Evolutionary conservation across 2,888 invertebrate species (phyloP).

Genomic region (Augochlorella aurata): DNA sequence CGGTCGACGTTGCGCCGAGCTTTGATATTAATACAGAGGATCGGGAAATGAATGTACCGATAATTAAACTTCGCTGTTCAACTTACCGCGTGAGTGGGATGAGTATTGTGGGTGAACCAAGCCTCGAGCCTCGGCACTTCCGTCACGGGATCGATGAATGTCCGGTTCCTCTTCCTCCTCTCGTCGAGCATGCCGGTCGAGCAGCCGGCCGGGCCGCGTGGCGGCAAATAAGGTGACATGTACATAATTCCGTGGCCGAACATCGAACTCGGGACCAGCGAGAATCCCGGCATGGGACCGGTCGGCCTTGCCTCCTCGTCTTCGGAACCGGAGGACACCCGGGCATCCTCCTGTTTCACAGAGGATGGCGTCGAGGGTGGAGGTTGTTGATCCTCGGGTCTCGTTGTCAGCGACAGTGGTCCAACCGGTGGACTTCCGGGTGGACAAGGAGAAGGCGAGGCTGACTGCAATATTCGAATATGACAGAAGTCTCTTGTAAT

Average conservation of each 20-base stretch:
- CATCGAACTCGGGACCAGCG: slow-evolving; percentile 93
- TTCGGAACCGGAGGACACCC: slow-evolving; percentile 81
- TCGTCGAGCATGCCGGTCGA: slow-evolving; percentile 88
- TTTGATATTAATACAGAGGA: slow-evolving; percentile 5
- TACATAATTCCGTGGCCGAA: slow-evolving; percentile 95
- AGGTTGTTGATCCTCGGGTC: slow-evolving; percentile 78
- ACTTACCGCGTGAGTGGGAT: slow-evolving; percentile 93
- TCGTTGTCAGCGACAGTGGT: slow-evolving; percentile 78
- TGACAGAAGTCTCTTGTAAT: neutral
- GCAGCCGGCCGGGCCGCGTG: slow-evolving; percentile 79
- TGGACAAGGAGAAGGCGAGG: slow-evolving; percentile 79
- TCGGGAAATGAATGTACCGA: slow-evolving; percentile 57
- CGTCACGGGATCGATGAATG: slow-evolving; percentile 99
- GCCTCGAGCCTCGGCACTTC: slow-evolving; percentile 97
- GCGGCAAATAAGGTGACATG: slow-evolving; percentile 93
- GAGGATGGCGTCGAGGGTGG: slow-evolving; percentile 75
- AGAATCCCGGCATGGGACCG: slow-evolving; percentile 86
- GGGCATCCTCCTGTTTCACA: slow-evolving; percentile 78
- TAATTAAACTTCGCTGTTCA: slow-evolving; percentile 26
- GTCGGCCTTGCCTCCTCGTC: slow-evolving; percentile 84
- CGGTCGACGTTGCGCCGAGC: too few species aligned
- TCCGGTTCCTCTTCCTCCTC: slow-evolving; percentile 96
- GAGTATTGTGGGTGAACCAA: slow-evolving; percentile 99
- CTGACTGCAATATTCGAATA: slow-evolving; percentile 69
- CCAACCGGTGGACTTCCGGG: slow-evolving; percentile 78